These are phyloP conservation scores for Myiotriccus ornatus DNA, from an alignment of 2,797 vertebrate species.

Conservation along the genomic window DNA sequence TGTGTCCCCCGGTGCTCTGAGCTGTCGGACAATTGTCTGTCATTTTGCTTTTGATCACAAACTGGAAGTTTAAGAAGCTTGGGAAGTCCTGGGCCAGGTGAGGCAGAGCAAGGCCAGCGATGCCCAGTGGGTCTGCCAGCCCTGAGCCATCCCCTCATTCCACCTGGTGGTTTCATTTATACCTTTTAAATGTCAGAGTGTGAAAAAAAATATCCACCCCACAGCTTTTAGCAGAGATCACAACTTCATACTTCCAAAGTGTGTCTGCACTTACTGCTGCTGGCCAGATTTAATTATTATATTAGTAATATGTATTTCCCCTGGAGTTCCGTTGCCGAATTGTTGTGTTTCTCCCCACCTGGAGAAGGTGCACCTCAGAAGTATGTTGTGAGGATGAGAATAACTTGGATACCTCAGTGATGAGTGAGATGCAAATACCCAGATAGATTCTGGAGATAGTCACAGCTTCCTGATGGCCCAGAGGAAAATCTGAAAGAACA, in stretches of 20 bases:
- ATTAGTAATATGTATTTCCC: neutral
- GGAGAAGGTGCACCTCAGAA: neutral
- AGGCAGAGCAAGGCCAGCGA: neutral
- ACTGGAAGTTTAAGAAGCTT: neutral
- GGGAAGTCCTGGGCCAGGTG: neutral
- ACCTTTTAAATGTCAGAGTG: neutral
- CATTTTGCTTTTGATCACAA: neutral
- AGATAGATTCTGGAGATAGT: constrained; percentile 23
- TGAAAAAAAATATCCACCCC: neutral
- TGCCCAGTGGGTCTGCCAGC: neutral
- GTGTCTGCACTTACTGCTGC: neutral
- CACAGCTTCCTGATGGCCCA: constrained; percentile 21
- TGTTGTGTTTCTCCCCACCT: neutral
- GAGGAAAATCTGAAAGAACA: constrained; percentile 25
- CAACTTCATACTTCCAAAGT: fast-evolving
- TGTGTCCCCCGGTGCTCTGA: neutral
- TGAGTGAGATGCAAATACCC: constrained; percentile 28
- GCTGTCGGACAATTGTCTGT: neutral
- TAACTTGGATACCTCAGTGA: constrained; percentile 43
- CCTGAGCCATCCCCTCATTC: neutral
- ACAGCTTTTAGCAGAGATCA: neutral
- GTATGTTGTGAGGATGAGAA: neutral
- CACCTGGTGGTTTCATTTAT: neutral
- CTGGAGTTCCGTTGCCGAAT: neutral
- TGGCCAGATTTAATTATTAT: neutral